Evolutionary conservation across 2,113 vertebrate genomes (phyloP).

Genomic region (Ondatra zibethicus): DNA sequence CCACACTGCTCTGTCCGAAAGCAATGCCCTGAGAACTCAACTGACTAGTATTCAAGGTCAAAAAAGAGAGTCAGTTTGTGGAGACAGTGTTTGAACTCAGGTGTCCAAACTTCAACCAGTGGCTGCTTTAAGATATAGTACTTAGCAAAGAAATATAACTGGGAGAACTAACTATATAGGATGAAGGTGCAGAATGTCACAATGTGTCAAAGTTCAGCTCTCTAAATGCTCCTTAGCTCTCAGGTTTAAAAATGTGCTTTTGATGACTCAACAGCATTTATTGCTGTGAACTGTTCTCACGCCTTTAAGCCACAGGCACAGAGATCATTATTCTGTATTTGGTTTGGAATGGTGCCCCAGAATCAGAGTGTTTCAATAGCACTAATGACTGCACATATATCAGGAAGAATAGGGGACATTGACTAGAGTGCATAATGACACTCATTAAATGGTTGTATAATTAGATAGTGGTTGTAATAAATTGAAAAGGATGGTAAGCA

Average conservation of each 20-base stretch:
- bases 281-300: slow-evolving; percentile 34
- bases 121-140: slow-evolving; percentile 25
- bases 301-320: slow-evolving; percentile 1
- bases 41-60: slow-evolving; percentile 64
- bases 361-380: slow-evolving; percentile 51
- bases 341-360: slow-evolving; percentile 51
- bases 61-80: slow-evolving; percentile 48
- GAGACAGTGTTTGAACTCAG: slow-evolving; percentile 41
- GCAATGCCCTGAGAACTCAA: slow-evolving; percentile 53
- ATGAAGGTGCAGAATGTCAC: background rate
- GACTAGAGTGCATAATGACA: background rate
- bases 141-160: slow-evolving; percentile 48
- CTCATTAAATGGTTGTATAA: slow-evolving; percentile 43
- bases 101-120: background rate
- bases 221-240: slow-evolving; percentile 46
- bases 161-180: slow-evolving; percentile 40
- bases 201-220: slow-evolving; percentile 11
- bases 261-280: slow-evolving; percentile 33
- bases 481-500: slow-evolving; percentile 24
- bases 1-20: slow-evolving; percentile 31
- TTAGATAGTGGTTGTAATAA: slow-evolving; percentile 4
- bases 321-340: slow-evolving; percentile 65
- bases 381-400: slow-evolving; percentile 63
- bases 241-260: slow-evolving; percentile 41
- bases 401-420: slow-evolving; percentile 15